Conservation (phyloP, 2,888 invertebrate genomes). For the Epinotia nisella region DNA sequence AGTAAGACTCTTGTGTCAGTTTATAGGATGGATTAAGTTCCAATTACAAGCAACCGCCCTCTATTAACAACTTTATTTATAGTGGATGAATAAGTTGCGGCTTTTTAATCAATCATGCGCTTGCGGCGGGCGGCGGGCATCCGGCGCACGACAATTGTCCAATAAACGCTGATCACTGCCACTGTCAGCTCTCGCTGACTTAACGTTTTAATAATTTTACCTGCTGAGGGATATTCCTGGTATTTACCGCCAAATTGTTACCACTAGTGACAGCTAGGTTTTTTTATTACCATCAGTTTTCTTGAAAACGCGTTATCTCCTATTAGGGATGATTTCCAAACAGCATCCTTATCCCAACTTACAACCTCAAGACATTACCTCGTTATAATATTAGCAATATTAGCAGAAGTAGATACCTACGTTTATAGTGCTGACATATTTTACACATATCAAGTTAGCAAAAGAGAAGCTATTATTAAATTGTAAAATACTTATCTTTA, state of each 20-base stretch:
- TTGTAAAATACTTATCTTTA: no score
- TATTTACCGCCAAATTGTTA: not conserved
- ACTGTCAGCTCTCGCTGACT: constrained; percentile 50
- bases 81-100: constrained; percentile 78
- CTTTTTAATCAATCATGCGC: constrained; percentile 80
- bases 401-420: no score
- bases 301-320: no score
- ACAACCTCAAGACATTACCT: no score
- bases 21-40: constrained; percentile 70
- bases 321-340: no score
- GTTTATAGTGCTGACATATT: no score
- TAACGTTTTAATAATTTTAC: constrained; percentile 53
- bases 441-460: no score
- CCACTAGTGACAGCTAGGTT: not conserved
- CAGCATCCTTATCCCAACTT: no score
- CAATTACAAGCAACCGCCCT: constrained; percentile 74
- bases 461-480: no score
- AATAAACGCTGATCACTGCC: constrained; percentile 62
- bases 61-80: constrained; percentile 82
- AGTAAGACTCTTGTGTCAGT: constrained; percentile 59
- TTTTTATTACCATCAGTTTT: not conserved
- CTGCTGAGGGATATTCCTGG: constrained; percentile 26
- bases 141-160: constrained; percentile 70
- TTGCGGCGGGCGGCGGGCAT: constrained; percentile 65
- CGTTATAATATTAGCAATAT: no score